These are phyloP conservation scores for Sarcoramphus papa DNA, from an alignment of 2,797 vertebrate species.

Conservation along the genomic window DNA sequence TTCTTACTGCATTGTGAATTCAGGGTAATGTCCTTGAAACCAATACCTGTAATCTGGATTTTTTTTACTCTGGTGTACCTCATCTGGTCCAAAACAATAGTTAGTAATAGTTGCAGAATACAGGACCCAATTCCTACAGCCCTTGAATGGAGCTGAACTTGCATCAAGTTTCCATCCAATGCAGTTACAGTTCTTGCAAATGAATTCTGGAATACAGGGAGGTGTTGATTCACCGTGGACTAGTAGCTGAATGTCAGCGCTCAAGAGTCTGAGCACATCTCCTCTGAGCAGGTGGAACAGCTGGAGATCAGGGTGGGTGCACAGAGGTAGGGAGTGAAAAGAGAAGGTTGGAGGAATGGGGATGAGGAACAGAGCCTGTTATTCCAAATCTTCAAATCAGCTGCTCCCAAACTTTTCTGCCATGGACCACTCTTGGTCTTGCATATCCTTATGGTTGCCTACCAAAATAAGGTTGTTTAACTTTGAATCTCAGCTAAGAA, in stretches of 20 bases:
- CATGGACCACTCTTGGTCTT: accelerated
- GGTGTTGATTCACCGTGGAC: background rate
- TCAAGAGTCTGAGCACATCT: background rate
- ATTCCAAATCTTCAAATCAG: background rate
- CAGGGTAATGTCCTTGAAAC: background rate
- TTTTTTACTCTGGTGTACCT: background rate
- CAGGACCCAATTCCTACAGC: background rate
- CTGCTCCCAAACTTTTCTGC: background rate
- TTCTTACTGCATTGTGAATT: background rate
- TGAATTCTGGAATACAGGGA: background rate
- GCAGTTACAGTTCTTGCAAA: background rate
- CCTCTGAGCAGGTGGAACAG: background rate
- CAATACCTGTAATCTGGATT: background rate
- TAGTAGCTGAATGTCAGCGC: background rate
- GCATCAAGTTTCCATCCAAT: background rate
- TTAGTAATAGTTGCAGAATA: background rate
- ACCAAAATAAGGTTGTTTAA: background rate
- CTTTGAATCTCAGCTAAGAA: background rate
- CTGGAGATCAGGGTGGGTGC: background rate
- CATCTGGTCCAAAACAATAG: background rate
- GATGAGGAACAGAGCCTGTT: background rate
- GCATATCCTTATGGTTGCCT: background rate
- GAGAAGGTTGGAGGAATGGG: background rate
- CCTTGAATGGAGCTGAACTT: background rate
- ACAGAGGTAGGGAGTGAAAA: background rate